These are phyloP conservation scores for Steinernema feltiae DNA, from an alignment of 1,140 invertebrate species.

Conservation along the genomic window DNA sequence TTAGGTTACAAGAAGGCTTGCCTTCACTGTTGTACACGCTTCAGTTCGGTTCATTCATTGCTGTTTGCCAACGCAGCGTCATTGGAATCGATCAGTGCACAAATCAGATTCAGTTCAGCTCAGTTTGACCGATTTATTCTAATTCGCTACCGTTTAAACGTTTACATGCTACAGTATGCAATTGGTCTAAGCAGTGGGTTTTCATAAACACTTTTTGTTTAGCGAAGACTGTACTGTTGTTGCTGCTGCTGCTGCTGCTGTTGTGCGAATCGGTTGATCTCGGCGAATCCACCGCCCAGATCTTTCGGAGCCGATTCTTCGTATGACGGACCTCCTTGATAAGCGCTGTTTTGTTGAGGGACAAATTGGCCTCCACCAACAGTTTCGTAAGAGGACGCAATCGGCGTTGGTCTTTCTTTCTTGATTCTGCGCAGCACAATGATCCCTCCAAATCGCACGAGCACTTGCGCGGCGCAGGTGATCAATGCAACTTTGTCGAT, in stretches of 20 bases:
- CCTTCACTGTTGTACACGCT: too few species aligned
- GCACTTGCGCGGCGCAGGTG: not conserved
- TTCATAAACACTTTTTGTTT: not conserved
- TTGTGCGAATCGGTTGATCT: constrained; percentile 1
- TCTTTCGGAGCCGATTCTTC: not conserved
- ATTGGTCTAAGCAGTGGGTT: too few species aligned
- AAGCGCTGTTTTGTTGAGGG: not conserved
- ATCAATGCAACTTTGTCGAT: not conserved
- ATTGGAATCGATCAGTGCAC: too few species aligned
- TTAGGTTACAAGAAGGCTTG: too few species aligned
- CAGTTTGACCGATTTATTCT: too few species aligned
- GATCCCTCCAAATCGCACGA: not conserved
- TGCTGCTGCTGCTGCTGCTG: not conserved
- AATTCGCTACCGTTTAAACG: too few species aligned
- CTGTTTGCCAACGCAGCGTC: too few species aligned
- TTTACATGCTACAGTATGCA: too few species aligned
- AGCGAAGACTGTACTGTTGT: not conserved
- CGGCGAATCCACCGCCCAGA: not conserved
- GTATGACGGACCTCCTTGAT: not conserved
- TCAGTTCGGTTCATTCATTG: too few species aligned
- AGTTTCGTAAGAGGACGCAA: not conserved
- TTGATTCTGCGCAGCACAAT: not conserved
- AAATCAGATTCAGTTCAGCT: too few species aligned
- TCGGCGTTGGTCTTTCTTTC: not conserved
- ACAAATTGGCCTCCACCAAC: not conserved